Base-by-base conservation (phyloP, 2,888 invertebrate species). In the Caenorhabditis macrosperma region DNA sequence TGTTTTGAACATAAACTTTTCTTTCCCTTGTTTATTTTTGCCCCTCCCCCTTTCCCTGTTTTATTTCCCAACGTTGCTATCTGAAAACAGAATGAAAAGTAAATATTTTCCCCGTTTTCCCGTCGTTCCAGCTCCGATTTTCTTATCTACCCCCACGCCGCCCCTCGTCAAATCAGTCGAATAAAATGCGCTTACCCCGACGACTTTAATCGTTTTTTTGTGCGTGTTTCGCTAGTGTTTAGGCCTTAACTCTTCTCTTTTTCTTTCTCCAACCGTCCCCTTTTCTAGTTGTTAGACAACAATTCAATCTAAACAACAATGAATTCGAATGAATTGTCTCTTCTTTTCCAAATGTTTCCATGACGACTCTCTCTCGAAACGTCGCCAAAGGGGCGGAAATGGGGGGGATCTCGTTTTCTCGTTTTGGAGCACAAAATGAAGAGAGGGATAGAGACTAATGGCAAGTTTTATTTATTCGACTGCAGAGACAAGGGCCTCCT, bases 1-100 rank as follows among this genome's bases (percentile, higher is more conserved):
- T 20, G 17, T 50, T 52, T 48, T 66, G 52, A 15, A 96, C 85
- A 94, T 20, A 20, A 6, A 10, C 41, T 22, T 20, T 46, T 17
- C 20, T 46, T 20, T 20, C 46, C 10, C 46, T 15, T 46, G 46
- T 46, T 46, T 22, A 7, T 46, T 20, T 17, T 17, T n/a, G n/a
- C n/a, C n/a, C n/a, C n/a, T n/a, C n/a, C n/a, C n/a, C n/a, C n/a
- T n/a, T 38, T 12, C 46, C 46, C 46, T 2, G 17, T 22, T 46
- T 46, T 46, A 20, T n/a, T n/a, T n/a, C n/a, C n/a, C n/a, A 33
- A 33, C 2, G 22, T 3, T 20, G 46, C 20, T 46, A 20, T 46
- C 46, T 20, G 4, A 22, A 46, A 38, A 12, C n/a, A 46, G 46
- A 46, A 4, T 20, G 30, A 52, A 52, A 52, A 52, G 30, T 52